Conservation (phyloP, 2,113 vertebrate genomes). For the Tyrannus savana region DNA sequence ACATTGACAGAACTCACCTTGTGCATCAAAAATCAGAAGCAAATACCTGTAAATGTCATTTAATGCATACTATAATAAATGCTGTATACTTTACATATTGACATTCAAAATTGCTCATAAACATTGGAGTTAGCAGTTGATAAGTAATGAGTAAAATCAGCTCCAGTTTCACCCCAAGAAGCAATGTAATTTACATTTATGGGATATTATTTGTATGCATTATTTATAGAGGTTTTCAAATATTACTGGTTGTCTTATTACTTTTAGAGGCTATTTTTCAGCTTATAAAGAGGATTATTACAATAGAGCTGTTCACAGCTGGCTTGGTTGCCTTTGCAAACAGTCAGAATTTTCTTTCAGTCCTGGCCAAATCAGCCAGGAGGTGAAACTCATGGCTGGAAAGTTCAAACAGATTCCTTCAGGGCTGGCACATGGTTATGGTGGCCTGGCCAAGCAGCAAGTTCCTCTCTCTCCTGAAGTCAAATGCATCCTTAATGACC, state of each 20-base stretch:
- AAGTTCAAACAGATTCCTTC: background rate
- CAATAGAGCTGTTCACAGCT: background rate
- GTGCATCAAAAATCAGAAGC: slow-evolving; percentile 11
- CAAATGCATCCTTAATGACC: background rate
- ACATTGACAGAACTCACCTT: background rate
- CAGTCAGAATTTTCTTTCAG: background rate
- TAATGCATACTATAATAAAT: background rate
- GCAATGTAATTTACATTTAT: background rate
- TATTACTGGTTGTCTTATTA: background rate
- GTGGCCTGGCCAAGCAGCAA: background rate
- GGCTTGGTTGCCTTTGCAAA: background rate
- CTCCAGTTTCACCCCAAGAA: slow-evolving; percentile 14
- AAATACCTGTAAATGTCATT: slow-evolving; percentile 25
- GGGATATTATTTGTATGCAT: background rate
- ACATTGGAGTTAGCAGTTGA: background rate
- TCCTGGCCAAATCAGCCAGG: background rate
- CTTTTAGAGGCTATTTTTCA: slow-evolving; percentile 23
- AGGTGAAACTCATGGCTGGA: background rate
- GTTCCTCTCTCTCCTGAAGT: background rate
- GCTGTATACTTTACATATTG: background rate
- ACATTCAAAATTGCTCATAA: slow-evolving; percentile 28
- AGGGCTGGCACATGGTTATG: background rate
- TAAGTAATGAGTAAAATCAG: slow-evolving; percentile 17
- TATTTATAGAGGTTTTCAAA: slow-evolving; percentile 5
- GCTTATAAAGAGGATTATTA: background rate